Evolutionary conservation across 1,140 invertebrate species (phyloP).

Genomic region (Hyphantria cunea): DNA sequence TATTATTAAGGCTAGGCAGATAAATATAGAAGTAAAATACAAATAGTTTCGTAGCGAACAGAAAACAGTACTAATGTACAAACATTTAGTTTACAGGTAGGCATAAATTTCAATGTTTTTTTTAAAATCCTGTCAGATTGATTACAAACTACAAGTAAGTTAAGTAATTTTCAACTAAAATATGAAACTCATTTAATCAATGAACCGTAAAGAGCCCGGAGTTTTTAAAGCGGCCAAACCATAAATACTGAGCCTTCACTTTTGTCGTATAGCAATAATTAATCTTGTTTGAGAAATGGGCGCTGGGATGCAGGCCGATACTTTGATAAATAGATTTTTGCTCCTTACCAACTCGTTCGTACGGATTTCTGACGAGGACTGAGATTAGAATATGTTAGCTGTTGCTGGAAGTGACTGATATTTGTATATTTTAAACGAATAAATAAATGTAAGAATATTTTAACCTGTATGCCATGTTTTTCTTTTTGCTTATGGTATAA

Average conservation of each 20-base stretch:
- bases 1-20: no score
- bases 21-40: no score
- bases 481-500: no score
- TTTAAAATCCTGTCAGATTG: no score
- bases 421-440: no score
- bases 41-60: no score
- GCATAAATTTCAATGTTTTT: no score
- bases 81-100: no score
- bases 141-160: no score
- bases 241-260: conserved; percentile 41
- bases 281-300: conserved; percentile 67
- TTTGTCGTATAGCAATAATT: conserved; percentile 54
- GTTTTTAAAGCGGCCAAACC: conserved; percentile 26
- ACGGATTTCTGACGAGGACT: conserved; percentile 26
- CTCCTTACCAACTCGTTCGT: conserved; percentile 60
- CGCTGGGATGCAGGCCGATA: conserved; percentile 54
- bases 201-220: conserved; percentile 8
- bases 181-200: conserved; percentile 11
- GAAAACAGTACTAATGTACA: no score
- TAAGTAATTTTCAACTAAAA: conserved; percentile 1
- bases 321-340: conserved; percentile 73
- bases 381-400: background rate
- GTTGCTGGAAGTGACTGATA: conserved; percentile 23
- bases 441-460: no score
- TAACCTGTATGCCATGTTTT: no score